Conservation (phyloP, 1,140 invertebrate genomes). For the Drosophila carrolli region DNA sequence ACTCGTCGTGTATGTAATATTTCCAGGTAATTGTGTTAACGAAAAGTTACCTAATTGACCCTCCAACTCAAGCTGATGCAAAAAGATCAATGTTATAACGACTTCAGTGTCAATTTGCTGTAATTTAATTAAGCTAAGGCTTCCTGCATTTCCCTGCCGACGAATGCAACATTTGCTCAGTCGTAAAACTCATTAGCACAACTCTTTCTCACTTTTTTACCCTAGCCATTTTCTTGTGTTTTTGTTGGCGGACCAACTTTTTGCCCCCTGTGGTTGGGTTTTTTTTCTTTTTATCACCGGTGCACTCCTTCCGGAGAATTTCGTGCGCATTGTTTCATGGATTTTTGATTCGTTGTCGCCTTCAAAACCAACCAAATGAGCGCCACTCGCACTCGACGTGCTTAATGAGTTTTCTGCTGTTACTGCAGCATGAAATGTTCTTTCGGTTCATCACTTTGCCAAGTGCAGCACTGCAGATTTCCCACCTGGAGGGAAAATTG, state of each 20-base stretch:
- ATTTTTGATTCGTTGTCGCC: constrained; percentile 76
- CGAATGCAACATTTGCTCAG: constrained; percentile 43
- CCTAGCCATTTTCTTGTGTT: neutral
- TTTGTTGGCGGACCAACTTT: constrained; percentile 18
- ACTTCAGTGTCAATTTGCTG: constrained; percentile 5
- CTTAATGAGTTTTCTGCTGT: constrained; percentile 80
- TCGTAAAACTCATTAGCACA: constrained; percentile 45
- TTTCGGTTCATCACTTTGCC: constrained; percentile 80
- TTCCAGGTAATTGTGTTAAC: neutral
- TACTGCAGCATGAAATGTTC: constrained; percentile 59
- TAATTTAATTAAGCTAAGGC: constrained; percentile 36
- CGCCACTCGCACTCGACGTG: constrained; percentile 74
- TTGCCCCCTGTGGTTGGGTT: constrained; percentile 8
- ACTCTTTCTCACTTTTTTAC: neutral
- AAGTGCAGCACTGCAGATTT: constrained; percentile 75
- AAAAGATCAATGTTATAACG: constrained; percentile 4
- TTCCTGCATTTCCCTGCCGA: constrained; percentile 23
- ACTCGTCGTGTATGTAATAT: neutral
- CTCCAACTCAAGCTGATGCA: neutral
- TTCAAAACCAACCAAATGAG: constrained; percentile 53
- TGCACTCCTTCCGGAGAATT: constrained; percentile 47
- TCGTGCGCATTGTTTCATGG: constrained; percentile 69
- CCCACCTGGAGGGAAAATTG: constrained; percentile 22
- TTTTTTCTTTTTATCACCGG: neutral
- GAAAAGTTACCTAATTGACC: constrained; percentile 1